Base-by-base conservation (phyloP, 2,113 vertebrate species). In the Equus quagga region DNA sequence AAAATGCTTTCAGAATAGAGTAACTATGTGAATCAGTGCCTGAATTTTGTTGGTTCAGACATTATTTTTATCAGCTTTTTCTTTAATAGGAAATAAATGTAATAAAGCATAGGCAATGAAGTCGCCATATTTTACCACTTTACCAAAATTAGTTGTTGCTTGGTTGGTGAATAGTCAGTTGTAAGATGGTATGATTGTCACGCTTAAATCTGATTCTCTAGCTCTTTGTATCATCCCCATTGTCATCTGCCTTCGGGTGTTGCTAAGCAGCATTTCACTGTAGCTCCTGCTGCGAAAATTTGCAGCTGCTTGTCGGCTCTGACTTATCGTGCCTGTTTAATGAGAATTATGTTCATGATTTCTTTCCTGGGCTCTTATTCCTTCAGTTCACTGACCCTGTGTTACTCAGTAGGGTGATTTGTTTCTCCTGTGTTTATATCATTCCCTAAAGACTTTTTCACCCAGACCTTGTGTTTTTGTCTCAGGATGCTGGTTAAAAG, bases 191-290 rank as follows among this genome's bases (percentile, higher is more conserved):
- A 26, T 84, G 90, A 88, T 85, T 96, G 92, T 97, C 83, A 84
- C 1, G 14, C 95, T 97, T 90, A 81, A 94, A 94, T 95, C 89
- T 31, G 96, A 94, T 91, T 80, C 96, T 81, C 54, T 2, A 31
- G 95, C 41, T 96, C 96, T 97, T 96, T 97, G 95, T 97, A 69
- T 72, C 8, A 26, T 67, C 24, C n/a, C 96, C 96, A 73, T 94
- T 98, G 90, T 96, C 97, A 84, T 97, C 95, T 93, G 96, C 96
- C 92, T 95, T 89, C 0, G 6, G 31, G 60, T 94, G 97, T 98
- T 98, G 96, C 97, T 96, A 98, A 97, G 97, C 98, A 98, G 98
- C 96, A 54, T 95, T 96, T 98, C 94, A 65, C 90, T 87, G 19
- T 56, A 80, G 67, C 94, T 97, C 97, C 97, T 70, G 96, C 96